Percentiles rank a stretch among this genome's conserved stretches.
Evolutionary conservation across 2,888 invertebrate genomes (phyloP).

Genomic region (Lottia gigantea): DNA sequence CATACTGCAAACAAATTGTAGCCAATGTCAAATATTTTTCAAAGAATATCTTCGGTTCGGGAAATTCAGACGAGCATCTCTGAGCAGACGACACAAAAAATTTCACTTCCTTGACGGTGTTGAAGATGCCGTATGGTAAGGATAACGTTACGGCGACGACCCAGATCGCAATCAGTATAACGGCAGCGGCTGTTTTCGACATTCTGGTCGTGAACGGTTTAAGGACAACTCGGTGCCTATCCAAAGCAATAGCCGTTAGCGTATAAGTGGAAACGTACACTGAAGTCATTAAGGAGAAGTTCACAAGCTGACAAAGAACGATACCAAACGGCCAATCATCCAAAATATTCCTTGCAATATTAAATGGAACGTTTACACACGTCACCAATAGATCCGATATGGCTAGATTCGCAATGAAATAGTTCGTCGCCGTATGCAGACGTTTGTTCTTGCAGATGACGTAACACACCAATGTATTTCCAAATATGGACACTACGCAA

Average conservation of each 20-base stretch:
- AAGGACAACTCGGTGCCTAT: slow-evolving; percentile 69
- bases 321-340: slow-evolving; percentile 70
- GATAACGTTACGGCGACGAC: slow-evolving; percentile 60
- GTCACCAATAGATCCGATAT: slow-evolving; percentile 60
- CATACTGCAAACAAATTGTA: slow-evolving; percentile 68
- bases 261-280: slow-evolving; percentile 70
- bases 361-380: slow-evolving; percentile 69
- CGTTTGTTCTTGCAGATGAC: slow-evolving; percentile 59
- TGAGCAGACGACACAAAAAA: slow-evolving; percentile 35
- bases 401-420: slow-evolving; percentile 63
- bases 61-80: slow-evolving; percentile 65
- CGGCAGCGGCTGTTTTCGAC: slow-evolving; percentile 61
- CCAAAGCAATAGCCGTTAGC: slow-evolving; percentile 69
- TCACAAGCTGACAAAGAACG: slow-evolving; percentile 67
- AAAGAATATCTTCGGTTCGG: slow-evolving; percentile 49
- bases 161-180: slow-evolving; percentile 66
- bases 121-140: slow-evolving; percentile 68
- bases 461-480: slow-evolving; percentile 59
- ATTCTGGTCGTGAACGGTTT: slow-evolving; percentile 68
- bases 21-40: slow-evolving; percentile 66
- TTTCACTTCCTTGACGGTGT: slow-evolving; percentile 42
- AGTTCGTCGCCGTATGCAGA: slow-evolving; percentile 63
- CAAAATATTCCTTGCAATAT: slow-evolving; percentile 65
- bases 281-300: slow-evolving; percentile 68
- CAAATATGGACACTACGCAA: slow-evolving; percentile 54